A percentile compares a stretch with the other conserved stretches of the same genome.
phyloP scores from a whole-genome alignment of 53 echinoderm and acorn worm species.

The Astropecten irregularis region DNA sequence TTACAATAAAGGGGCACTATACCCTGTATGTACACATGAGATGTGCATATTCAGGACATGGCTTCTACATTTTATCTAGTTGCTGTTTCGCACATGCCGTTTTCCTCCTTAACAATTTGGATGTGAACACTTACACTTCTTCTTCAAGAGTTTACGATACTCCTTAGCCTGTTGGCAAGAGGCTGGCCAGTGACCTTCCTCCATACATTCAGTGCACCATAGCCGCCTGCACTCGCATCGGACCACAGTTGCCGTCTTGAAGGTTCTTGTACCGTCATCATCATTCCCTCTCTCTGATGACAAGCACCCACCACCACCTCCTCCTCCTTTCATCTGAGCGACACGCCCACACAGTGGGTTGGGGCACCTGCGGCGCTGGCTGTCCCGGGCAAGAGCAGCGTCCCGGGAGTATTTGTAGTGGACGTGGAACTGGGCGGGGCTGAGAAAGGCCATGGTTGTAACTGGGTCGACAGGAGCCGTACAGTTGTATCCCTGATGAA shows the following conservation, averaged over 20 bases:
- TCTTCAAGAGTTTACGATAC: conserved; percentile 50
- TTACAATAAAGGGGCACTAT: too few relatives aligned
- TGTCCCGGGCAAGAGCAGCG: conserved; percentile 51
- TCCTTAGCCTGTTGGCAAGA: conserved; percentile 72
- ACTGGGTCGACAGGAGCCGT: conserved; percentile 61
- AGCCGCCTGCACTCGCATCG: conserved; percentile 74
- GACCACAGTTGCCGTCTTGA: conserved; percentile 41
- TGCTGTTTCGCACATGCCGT: too few relatives aligned
- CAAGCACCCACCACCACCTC: neutral
- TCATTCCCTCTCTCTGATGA: too few relatives aligned
- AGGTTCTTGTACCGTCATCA: neutral
- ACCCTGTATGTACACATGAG: too few relatives aligned
- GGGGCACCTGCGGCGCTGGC: conserved; percentile 68
- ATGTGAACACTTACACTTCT: conserved; percentile 31
- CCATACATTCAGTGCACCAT: conserved; percentile 81
- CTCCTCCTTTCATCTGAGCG: conserved; percentile 32
- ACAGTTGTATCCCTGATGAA: conserved; percentile 71
- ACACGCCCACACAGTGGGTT: conserved; percentile 66
- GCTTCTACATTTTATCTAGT: too few relatives aligned
- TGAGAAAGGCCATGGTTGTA: conserved; percentile 68
- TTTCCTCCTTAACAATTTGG: too few relatives aligned
- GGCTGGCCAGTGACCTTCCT: conserved; percentile 83
- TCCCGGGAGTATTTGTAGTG: conserved; percentile 54
- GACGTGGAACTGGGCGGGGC: conserved; percentile 45
- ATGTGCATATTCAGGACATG: too few relatives aligned